phyloP scores from a whole-genome alignment of 2,888 invertebrate genomes.

The Luperina testacea region DNA sequence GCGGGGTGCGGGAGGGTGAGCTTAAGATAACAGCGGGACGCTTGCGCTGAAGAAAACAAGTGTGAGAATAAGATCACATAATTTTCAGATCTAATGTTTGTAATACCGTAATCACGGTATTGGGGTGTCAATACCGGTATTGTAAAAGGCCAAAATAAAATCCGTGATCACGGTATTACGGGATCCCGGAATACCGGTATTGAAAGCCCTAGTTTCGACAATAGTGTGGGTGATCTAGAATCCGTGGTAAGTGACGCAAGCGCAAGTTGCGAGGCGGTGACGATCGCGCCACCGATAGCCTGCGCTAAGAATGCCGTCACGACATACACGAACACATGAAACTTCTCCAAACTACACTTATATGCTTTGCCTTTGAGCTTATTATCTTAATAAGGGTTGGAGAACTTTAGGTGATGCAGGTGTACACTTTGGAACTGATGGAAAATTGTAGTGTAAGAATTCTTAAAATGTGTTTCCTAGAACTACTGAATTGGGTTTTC shows the following conservation, averaged over 20 bases:
- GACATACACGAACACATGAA: constrained; percentile 64
- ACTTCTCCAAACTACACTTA: constrained; percentile 31
- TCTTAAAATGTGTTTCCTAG: background rate
- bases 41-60: too few relatives aligned
- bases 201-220: constrained; percentile 59
- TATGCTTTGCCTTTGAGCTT: constrained; percentile 21
- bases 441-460: background rate
- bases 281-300: constrained; percentile 70
- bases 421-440: background rate
- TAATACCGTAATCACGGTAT: too few relatives aligned
- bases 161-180: too few relatives aligned
- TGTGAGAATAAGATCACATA: too few relatives aligned
- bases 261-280: constrained; percentile 56
- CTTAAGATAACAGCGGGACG: too few relatives aligned
- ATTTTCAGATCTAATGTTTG: too few relatives aligned
- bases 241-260: constrained; percentile 62
- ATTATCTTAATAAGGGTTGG: constrained; percentile 31
- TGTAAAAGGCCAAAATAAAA: too few relatives aligned
- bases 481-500: background rate
- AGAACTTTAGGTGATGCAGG: background rate
- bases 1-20: too few relatives aligned
- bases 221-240: constrained; percentile 64
- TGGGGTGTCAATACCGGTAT: too few relatives aligned
- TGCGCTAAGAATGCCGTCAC: constrained; percentile 66
- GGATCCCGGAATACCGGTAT: too few relatives aligned